Evolutionary conservation across 2,888 invertebrate species (phyloP), one percentile per base, ranked within the genome.

Genomic region (Apotomis turbidana): DNA sequence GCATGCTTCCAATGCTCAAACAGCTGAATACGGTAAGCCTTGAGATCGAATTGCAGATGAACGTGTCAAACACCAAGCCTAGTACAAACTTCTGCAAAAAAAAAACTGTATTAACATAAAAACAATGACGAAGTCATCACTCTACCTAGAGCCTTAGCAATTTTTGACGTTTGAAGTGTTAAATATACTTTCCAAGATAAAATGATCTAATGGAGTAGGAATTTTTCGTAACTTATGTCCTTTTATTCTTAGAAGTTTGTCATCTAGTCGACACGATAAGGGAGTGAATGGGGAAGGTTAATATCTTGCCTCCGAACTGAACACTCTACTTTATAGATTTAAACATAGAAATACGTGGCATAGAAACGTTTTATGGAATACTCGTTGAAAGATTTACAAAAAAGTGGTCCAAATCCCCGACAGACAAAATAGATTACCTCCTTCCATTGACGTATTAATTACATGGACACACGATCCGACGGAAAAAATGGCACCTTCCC

Each of bases 81-180:
- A 27, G 27, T 27, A 27, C 27, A 27, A 27, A 27, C 27, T 27
- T 44, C 8, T 44, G 44, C 8, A 44, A 44, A 8, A 44, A n/a
- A 44, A 44, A 44, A 5, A 44, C 44, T 44, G 5, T 44, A 1
- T 44, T 3, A 5, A 44, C 8, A 44, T 4, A 9, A 6, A 58
- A n/a, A 12, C n/a, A 5, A n/a, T 5, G 5, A 6, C 12, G 38
- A 38, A 38, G 13, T 46, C 13, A 68, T 62, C 13, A 54, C 55
- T 38, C 27, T 36, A 61, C 27, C 44, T 54, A 46, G 15, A 46
- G 10, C 12, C 74, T 75, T 68, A 75, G 77, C 76, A 73, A 77
- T 81, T 80, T 76, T 77, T 77, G 77, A 79, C 77, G 76, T 36
- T 68, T 74, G 27, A 27, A 27, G 27, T 27, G 27, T 2, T 27